Percentiles rank a stretch among this genome's conserved stretches.
These are phyloP conservation scores for Drosophila nigricruria DNA, from an alignment of 2,888 invertebrate genomes.

Conservation along the genomic window DNA sequence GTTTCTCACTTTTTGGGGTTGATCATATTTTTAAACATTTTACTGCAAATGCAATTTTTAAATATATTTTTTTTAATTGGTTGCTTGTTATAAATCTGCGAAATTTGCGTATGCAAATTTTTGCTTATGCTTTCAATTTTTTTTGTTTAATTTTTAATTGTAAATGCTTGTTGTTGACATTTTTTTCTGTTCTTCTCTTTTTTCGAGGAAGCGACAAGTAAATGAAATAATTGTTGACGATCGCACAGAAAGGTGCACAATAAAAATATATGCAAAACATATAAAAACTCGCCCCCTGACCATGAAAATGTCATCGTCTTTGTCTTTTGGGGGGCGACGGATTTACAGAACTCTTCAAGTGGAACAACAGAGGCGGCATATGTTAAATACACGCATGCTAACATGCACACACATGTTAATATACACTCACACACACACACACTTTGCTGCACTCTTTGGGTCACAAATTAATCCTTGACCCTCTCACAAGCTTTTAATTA, in stretches of 20 bases:
- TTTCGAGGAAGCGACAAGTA: conserved; percentile 57
- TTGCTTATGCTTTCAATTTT: conserved; percentile 1
- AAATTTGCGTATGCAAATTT: neutral
- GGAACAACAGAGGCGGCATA: conserved; percentile 32
- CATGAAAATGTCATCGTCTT: conserved; percentile 57
- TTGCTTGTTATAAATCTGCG: conserved; percentile 1
- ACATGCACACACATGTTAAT: neutral
- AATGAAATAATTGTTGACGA: conserved; percentile 61
- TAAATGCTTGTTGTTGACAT: conserved; percentile 3
- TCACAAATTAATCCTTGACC: conserved; percentile 82
- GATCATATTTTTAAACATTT: conserved; percentile 18
- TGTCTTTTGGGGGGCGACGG: conserved; percentile 34
- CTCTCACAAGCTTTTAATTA: conserved; percentile 68
- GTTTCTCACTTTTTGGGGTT: conserved; percentile 5
- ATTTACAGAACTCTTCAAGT: conserved; percentile 38
- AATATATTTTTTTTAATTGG: conserved; percentile 24
- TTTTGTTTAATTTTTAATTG: conserved; percentile 50
- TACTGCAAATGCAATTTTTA: conserved; percentile 18
- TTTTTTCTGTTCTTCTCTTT: conserved; percentile 1
- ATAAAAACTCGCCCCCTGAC: conserved; percentile 26
- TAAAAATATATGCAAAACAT: conserved; percentile 23
- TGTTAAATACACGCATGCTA: conserved; percentile 13
- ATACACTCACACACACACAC: conserved; percentile 7
- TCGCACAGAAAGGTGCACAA: conserved; percentile 26
- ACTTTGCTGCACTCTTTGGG: conserved; percentile 39